Conservation (phyloP, 1,140 invertebrate genomes). For the Trichogramma pretiosum region DNA sequence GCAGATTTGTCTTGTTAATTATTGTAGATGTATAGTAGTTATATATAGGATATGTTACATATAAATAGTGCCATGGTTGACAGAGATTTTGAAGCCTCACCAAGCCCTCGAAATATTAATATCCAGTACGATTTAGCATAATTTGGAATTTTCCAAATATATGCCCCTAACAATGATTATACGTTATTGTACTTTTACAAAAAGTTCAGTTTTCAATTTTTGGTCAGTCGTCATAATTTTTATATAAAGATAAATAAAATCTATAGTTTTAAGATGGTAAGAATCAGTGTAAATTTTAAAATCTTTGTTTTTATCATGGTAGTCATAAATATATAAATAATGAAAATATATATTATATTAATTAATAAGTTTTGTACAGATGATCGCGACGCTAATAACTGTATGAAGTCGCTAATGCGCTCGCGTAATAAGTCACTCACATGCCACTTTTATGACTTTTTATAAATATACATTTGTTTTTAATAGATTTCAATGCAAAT, state of each 20-base stretch:
- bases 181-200: too few species aligned
- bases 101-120: too few species aligned
- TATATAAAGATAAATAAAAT: too few species aligned
- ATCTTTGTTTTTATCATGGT: slow-evolving; percentile 30
- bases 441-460: too few species aligned
- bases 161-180: too few species aligned
- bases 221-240: too few species aligned
- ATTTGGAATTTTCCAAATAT: too few species aligned
- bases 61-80: slow-evolving; percentile 27
- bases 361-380: slow-evolving; percentile 41
- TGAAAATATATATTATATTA: slow-evolving; percentile 32
- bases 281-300: slow-evolving; percentile 21
- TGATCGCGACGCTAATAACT: slow-evolving; percentile 20
- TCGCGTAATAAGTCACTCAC: slow-evolving; percentile 7
- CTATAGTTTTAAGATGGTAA: too few species aligned
- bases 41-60: slow-evolving; percentile 24
- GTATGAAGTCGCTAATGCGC: slow-evolving; percentile 7
- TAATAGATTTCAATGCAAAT: too few species aligned
- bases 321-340: slow-evolving; percentile 31
- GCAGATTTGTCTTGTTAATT: slow-evolving; percentile 41
- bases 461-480: slow-evolving; percentile 12
- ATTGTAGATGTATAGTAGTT: slow-evolving; percentile 40
- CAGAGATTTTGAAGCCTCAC: slow-evolving; percentile 37
- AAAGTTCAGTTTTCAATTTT: too few species aligned
- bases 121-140: too few species aligned